Evolutionary conservation across 2,888 invertebrate genomes (phyloP).

Genomic region (Chymomyza caudatula): DNA sequence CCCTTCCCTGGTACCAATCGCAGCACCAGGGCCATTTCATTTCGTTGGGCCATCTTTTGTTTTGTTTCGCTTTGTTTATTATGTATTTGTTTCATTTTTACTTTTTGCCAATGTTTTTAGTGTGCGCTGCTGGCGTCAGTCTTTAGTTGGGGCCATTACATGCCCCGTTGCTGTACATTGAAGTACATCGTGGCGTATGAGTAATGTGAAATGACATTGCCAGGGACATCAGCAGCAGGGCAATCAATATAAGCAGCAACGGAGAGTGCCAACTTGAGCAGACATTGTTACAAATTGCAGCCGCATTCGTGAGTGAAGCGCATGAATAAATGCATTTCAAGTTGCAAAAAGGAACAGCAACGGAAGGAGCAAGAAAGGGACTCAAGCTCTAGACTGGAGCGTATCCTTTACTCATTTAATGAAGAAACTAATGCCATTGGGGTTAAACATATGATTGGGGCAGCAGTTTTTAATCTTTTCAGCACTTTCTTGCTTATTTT

Average conservation of each 20-base stretch:
- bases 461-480: too few relatives aligned
- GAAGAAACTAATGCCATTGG: too few relatives aligned
- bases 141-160: constrained; percentile 61
- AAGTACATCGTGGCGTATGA: constrained; percentile 6
- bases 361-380: constrained; percentile 6
- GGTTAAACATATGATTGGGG: too few relatives aligned
- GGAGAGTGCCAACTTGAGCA: neutral
- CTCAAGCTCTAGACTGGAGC: too few relatives aligned
- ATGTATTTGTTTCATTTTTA: constrained; percentile 69
- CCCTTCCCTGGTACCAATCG: neutral
- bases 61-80: constrained; percentile 62
- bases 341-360: constrained; percentile 27
- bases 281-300: neutral
- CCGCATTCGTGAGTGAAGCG: neutral
- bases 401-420: too few relatives aligned
- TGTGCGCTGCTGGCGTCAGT: constrained; percentile 29
- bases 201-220: constrained; percentile 3
- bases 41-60: constrained; percentile 22
- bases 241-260: neutral
- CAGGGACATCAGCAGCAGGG: neutral
- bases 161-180: neutral
- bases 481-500: too few relatives aligned
- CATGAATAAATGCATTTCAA: constrained; percentile 1
- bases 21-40: neutral
- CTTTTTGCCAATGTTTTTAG: constrained; percentile 2